Evolutionary conservation across 1,140 invertebrate species (phyloP).

Genomic region (Zaprionus tsacasi): DNA sequence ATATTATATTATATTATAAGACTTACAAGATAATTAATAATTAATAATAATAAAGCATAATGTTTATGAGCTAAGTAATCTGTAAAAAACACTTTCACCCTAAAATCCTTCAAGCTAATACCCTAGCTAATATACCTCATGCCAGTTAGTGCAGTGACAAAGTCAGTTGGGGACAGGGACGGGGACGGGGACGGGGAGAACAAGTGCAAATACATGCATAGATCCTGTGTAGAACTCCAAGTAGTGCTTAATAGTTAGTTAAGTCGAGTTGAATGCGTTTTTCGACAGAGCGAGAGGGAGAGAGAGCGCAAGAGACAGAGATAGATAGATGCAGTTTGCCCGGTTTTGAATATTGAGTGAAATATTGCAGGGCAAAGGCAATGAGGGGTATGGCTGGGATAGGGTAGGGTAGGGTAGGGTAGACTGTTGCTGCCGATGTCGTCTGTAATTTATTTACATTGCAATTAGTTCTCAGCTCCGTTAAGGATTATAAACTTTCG

Average conservation of each 20-base stretch:
- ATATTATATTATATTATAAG: too few relatives aligned
- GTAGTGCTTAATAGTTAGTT: constrained; percentile 82
- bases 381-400: not conserved
- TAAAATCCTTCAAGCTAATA: not conserved
- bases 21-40: too few relatives aligned
- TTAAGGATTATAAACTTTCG: constrained; percentile 82
- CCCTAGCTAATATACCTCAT: not conserved
- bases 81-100: too few relatives aligned
- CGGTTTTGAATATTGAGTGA: constrained; percentile 78
- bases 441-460: constrained; percentile 83
- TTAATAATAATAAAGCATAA: too few relatives aligned
- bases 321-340: constrained; percentile 28
- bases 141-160: constrained; percentile 8
- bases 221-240: constrained; percentile 78
- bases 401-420: too few relatives aligned
- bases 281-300: constrained; percentile 38
- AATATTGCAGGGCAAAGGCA: constrained; percentile 53
- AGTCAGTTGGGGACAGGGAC: constrained; percentile 37
- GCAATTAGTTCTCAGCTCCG: constrained; percentile 82
- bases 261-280: constrained; percentile 82
- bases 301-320: not conserved
- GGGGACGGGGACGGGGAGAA: constrained; percentile 43
- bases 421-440: constrained; percentile 64
- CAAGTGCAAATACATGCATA: constrained; percentile 72
- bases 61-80: too few relatives aligned